Evolutionary conservation across 2,797 vertebrate species (phyloP).

Genomic region (Ptychobarbus kaznakovi): DNA sequence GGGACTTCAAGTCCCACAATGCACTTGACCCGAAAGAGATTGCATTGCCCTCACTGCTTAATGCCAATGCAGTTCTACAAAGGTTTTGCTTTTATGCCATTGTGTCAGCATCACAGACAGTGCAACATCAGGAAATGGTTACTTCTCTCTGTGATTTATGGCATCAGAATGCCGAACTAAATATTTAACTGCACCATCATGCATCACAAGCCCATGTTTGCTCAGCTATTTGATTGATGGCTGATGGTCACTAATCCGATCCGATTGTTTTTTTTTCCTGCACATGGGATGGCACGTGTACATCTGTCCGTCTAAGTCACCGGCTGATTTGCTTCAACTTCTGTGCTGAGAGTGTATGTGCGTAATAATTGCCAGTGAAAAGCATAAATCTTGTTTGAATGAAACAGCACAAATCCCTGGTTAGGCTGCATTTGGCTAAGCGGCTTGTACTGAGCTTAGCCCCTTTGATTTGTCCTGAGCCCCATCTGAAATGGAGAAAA

Average conservation of each 20-base stretch:
- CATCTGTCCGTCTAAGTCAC: constrained; percentile 5
- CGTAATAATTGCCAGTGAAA: constrained; percentile 74
- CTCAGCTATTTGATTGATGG: constrained; percentile 26
- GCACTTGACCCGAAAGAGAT: background rate
- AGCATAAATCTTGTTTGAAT: constrained; percentile 72
- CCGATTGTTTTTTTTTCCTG: background rate
- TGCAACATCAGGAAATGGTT: background rate
- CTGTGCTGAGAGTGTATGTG: constrained; percentile 64
- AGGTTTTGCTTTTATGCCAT: background rate
- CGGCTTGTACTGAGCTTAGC: constrained; percentile 70
- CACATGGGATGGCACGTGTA: background rate
- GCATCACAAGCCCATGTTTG: constrained; percentile 59
- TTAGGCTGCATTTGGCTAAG: constrained; percentile 71
- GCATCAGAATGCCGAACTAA: background rate
- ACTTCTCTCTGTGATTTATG: constrained; percentile 2
- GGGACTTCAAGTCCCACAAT: constrained; percentile 20
- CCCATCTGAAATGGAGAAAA: constrained; percentile 62
- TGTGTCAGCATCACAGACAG: background rate
- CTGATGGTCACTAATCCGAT: constrained; percentile 22
- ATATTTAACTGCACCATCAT: constrained; percentile 14
- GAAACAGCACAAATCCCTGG: constrained; percentile 72
- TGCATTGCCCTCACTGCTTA: constrained; percentile 18
- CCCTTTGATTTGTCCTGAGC: constrained; percentile 64
- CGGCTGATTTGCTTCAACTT: constrained; percentile 11
- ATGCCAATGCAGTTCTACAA: background rate